Conservation (phyloP, 1,140 invertebrate species). For the Aphidius gifuensis region DNA sequence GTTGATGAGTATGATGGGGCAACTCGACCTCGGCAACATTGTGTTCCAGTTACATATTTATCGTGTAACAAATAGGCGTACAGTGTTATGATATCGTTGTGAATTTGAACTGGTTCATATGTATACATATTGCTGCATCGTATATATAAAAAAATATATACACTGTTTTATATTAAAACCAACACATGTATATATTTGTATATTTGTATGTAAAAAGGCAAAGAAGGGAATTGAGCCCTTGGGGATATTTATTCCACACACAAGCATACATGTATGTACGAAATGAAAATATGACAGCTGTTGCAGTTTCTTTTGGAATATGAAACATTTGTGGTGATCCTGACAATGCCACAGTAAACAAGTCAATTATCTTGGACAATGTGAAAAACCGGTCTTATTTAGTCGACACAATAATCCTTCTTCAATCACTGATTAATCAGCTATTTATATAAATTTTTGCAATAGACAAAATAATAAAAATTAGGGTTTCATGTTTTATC, state of each 20-base stretch:
- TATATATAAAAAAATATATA: no score
- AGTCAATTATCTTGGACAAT: slow-evolving; percentile 35
- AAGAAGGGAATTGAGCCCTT: background rate
- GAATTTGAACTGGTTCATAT: slow-evolving; percentile 34
- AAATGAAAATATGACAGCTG: slow-evolving; percentile 37
- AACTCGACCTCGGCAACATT: slow-evolving; percentile 32
- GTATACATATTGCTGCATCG: no score
- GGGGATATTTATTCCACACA: slow-evolving; percentile 8
- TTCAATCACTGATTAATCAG: background rate
- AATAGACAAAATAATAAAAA: background rate
- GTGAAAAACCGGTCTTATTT: background rate
- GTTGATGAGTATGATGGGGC: no score
- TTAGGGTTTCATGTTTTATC: slow-evolving; percentile 13
- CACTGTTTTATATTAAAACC: slow-evolving; percentile 2
- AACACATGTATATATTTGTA: slow-evolving; percentile 12
- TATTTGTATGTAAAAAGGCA: background rate
- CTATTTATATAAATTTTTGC: no score
- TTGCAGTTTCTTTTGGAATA: slow-evolving; percentile 19
- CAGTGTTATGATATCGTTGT: slow-evolving; percentile 51
- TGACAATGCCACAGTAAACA: slow-evolving; percentile 41
- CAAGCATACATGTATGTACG: slow-evolving; percentile 11
- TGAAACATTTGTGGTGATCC: slow-evolving; percentile 39
- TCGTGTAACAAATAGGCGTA: slow-evolving; percentile 54
- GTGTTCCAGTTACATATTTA: slow-evolving; percentile 56
- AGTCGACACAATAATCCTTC: background rate